Evolutionary conservation across 2,888 invertebrate species (phyloP), one percentile per base, ranked within the genome.

Genomic region (Cecidostiba fungosa): DNA sequence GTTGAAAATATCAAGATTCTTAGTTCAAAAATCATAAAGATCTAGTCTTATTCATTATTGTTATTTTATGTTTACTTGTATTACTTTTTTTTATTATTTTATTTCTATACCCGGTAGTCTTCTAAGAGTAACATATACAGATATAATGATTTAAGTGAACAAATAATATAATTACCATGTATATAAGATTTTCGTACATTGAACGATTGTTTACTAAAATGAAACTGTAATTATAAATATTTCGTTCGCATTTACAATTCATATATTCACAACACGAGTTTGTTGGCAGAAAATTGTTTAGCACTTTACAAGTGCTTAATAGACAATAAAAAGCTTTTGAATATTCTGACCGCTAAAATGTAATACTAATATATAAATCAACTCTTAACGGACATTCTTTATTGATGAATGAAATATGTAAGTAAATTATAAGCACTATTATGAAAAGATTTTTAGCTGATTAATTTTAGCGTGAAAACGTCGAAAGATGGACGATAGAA

Each of bases 391-490:
- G n/a, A 50, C 29, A 43, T 76, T 76, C 74, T 47, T 54, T 50
- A 43, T 26, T 76, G 29, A 29, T 12, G 29, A 39, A 47, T 43
- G 26, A 29, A 43, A 43, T 19, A n/a, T 43, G 26, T n/a, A 43
- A 23, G 26, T 66, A 29, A 66, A 66, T 5, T 66, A 23, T 23
- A 76, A 76, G 39, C 72, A 29, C n/a, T n/a, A 50, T 26, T 59
- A 23, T 59, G 54, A 54, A 50, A 50, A 66, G n/a, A 66, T 66
- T n/a, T 12, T 66, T 10, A 39, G 72, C 39, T 39, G 10, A 47
- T 82, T 82, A 8, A 26, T 69, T 69, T 82, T 26, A 82, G 82
- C 82, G 69, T 82, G 76, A 69, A 82, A 66, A 43, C 1, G 23
- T 36, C 16, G 26, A 29, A 69, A 16, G 14, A 50, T 50, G 23